Percentiles rank a stretch among this genome's conserved stretches.
phyloP scores from a whole-genome alignment of 2,113 vertebrate genomes.

The Podocnemis expansa region DNA sequence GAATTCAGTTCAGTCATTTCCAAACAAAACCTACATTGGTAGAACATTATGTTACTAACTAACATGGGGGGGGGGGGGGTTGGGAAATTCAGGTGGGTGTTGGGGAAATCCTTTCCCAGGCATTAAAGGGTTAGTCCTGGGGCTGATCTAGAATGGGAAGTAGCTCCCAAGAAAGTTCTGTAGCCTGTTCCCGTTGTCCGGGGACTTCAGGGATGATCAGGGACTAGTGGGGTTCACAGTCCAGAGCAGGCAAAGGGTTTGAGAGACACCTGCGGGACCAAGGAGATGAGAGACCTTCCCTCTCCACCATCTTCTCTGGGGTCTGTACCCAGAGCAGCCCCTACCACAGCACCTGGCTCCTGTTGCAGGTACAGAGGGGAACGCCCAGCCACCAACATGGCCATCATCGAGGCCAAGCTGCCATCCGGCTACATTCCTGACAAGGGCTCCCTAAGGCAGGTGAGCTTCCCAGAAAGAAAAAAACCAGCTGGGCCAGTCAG shows the following conservation, averaged over 20 bases:
- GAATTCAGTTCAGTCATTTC: too few species aligned
- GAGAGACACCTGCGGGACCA: not conserved
- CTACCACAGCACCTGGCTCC: not conserved
- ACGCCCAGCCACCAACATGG: constrained; percentile 83
- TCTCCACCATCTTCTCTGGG: accelerated
- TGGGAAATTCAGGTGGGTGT: too few species aligned
- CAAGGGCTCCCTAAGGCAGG: constrained; percentile 62
- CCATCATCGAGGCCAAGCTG: constrained; percentile 82
- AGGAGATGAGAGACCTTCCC: too few species aligned
- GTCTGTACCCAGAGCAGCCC: not conserved
- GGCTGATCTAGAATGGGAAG: not conserved
- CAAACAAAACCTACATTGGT: too few species aligned
- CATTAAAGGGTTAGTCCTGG: not conserved
- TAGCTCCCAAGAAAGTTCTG: not conserved
- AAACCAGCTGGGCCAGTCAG: accelerated
- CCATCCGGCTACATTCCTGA: constrained; percentile 79
- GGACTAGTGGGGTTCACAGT: not conserved
- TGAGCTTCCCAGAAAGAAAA: constrained; percentile 56
- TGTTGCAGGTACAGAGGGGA: constrained; percentile 71
- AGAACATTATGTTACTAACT: too few species aligned
- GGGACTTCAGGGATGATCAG: not conserved
- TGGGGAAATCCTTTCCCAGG: too few species aligned
- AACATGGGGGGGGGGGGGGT: too few species aligned
- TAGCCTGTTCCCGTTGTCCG: not conserved
- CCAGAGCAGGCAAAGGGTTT: not conserved